Evolutionary conservation across 1,140 invertebrate genomes (phyloP).

Genomic region (Drosophila eugracilis): DNA sequence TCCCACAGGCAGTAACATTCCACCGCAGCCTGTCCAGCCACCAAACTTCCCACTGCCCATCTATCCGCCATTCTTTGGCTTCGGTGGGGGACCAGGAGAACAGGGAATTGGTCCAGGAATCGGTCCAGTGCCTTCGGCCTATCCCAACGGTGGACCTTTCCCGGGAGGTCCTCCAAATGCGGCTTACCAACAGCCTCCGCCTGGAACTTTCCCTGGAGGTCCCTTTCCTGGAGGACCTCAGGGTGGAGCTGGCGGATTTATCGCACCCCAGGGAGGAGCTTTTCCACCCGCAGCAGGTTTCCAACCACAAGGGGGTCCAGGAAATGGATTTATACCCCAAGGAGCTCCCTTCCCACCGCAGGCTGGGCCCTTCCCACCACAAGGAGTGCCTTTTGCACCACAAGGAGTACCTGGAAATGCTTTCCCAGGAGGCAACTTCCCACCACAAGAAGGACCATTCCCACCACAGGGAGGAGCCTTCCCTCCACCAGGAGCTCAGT

Average conservation of each 20-base stretch:
- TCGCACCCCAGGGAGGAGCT: not conserved
- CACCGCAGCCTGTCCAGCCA: conserved; percentile 32
- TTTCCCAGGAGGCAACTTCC: conserved; percentile 6
- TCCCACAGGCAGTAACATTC: conserved; percentile 53
- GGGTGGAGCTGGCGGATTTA: not conserved
- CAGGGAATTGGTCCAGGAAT: conserved; percentile 6
- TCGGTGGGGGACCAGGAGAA: conserved; percentile 37
- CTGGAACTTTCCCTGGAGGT: not conserved
- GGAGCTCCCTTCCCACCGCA: not conserved
- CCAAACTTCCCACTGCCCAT: conserved; percentile 73
- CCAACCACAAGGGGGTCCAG: not conserved
- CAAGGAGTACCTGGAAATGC: not conserved
- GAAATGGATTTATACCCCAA: not conserved
- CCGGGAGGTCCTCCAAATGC: conserved; percentile 13
- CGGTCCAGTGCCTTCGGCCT: conserved; percentile 37
- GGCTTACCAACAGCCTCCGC: conserved; percentile 13
- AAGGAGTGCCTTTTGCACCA: not conserved
- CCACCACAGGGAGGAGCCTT: too few species aligned
- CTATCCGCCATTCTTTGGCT: conserved; percentile 69
- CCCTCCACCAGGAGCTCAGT: not conserved
- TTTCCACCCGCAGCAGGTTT: conserved; percentile 1
- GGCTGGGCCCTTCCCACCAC: not conserved
- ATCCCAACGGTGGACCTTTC: conserved; percentile 31
- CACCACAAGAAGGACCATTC: conserved; percentile 4
- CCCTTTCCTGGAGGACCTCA: not conserved